phyloP scores from a whole-genome alignment of 2,113 vertebrate genomes.

The Shinisaurus crocodilurus region DNA sequence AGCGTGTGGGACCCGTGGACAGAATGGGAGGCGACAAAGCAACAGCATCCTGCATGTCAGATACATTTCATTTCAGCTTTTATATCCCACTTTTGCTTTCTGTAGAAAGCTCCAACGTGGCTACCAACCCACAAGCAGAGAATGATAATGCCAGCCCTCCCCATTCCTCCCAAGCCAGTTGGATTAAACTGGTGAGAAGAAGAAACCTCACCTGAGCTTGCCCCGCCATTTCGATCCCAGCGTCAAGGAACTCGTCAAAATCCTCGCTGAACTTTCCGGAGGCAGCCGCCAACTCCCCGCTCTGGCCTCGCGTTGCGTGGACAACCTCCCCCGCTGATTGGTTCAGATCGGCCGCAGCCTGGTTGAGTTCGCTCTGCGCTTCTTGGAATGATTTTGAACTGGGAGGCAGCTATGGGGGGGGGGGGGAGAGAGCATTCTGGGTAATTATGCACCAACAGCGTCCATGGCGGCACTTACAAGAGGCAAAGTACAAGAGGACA shows the following conservation, averaged over 20 bases:
- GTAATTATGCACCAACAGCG: background rate
- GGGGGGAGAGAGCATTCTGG: background rate
- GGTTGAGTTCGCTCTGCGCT: constrained; percentile 96
- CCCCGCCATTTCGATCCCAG: constrained; percentile 98
- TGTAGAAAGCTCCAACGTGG: background rate
- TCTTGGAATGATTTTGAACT: constrained; percentile 97
- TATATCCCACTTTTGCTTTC: background rate
- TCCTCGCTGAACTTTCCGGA: constrained; percentile 98
- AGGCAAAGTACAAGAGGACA: background rate
- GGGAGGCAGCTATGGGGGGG: constrained; percentile 84
- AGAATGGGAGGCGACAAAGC: background rate
- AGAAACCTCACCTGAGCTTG: constrained; percentile 89
- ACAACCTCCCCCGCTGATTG: constrained; percentile 98
- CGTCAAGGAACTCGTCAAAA: constrained; percentile 98
- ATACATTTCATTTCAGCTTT: background rate
- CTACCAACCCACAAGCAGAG: background rate
- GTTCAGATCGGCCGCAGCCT: constrained; percentile 96
- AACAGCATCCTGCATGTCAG: background rate
- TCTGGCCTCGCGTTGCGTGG: constrained; percentile 93
- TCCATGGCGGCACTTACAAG: background rate
- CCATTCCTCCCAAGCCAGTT: background rate
- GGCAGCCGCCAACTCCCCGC: constrained; percentile 91
- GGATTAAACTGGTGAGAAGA: fast-evolving
- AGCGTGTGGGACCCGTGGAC: background rate
- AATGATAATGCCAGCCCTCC: background rate